Conservation (phyloP, 2,797 vertebrate genomes). For the Momotus momota region DNA sequence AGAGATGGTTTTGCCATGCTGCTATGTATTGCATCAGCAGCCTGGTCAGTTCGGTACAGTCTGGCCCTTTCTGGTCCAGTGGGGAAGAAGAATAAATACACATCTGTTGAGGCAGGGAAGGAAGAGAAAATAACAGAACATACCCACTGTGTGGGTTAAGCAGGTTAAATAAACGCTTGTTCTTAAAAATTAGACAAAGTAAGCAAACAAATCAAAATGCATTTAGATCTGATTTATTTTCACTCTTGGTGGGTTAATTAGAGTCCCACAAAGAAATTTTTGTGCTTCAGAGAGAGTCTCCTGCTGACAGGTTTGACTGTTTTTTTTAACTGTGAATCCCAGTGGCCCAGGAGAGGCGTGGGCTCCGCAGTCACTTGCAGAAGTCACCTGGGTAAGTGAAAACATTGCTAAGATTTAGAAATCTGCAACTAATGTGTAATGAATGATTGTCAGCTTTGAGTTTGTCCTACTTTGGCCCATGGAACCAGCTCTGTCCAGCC, state of each 20-base stretch:
- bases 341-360: neutral
- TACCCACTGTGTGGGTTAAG: neutral
- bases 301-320: neutral
- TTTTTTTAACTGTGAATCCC: neutral
- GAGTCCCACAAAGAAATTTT: neutral
- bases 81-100: neutral
- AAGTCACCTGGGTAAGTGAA: neutral
- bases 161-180: neutral
- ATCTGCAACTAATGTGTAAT: neutral
- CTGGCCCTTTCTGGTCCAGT: conserved; percentile 31
- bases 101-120: neutral
- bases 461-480: neutral
- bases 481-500: neutral
- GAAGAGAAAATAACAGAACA: neutral
- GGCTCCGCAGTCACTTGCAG: neutral
- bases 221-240: neutral
- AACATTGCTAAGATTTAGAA: neutral
- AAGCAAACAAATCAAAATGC: neutral
- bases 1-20: neutral
- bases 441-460: neutral
- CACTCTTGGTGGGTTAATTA: neutral
- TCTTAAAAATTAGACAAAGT: neutral
- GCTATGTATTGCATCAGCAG: neutral
- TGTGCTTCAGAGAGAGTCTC: neutral
- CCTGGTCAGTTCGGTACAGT: neutral